phyloP scores from a whole-genome alignment of 2,113 vertebrate species.

The Oncorhynchus clarkii region DNA sequence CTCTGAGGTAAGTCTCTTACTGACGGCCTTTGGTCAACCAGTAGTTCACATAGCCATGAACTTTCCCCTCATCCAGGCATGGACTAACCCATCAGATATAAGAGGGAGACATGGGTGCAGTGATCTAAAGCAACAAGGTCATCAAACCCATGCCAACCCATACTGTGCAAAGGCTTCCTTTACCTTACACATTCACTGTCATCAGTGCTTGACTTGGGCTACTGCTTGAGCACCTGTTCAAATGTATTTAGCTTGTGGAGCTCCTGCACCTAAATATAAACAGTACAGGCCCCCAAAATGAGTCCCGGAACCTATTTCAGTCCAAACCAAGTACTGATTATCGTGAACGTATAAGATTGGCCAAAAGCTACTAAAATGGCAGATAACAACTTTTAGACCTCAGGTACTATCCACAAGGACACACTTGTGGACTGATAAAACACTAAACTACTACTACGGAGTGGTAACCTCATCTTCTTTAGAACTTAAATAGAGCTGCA shows the following conservation, averaged over 20 bases:
- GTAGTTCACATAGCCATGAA: constrained; percentile 50
- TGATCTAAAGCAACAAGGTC: not conserved
- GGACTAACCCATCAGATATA: not conserved
- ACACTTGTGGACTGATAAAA: constrained; percentile 25
- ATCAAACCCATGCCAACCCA: not conserved
- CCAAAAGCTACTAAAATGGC: not conserved
- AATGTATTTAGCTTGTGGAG: no score
- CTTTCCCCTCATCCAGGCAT: constrained; percentile 51
- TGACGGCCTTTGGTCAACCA: constrained; percentile 34
- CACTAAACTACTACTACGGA: constrained; percentile 58
- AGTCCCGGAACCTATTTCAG: no score
- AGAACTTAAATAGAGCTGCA: no score
- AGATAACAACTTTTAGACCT: not conserved
- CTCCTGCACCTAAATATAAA: no score
- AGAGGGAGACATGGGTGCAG: not conserved
- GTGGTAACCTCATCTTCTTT: constrained; percentile 8
- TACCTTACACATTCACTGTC: not conserved
- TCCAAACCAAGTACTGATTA: no score
- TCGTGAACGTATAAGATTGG: not conserved
- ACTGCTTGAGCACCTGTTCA: no score
- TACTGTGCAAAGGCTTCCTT: not conserved
- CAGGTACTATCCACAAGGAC: constrained; percentile 23
- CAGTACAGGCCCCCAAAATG: no score
- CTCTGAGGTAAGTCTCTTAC: constrained; percentile 51
- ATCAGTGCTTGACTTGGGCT: not conserved